These are phyloP conservation scores for Xanthia icteritia DNA, from an alignment of 2,888 invertebrate genomes.

Conservation along the genomic window DNA sequence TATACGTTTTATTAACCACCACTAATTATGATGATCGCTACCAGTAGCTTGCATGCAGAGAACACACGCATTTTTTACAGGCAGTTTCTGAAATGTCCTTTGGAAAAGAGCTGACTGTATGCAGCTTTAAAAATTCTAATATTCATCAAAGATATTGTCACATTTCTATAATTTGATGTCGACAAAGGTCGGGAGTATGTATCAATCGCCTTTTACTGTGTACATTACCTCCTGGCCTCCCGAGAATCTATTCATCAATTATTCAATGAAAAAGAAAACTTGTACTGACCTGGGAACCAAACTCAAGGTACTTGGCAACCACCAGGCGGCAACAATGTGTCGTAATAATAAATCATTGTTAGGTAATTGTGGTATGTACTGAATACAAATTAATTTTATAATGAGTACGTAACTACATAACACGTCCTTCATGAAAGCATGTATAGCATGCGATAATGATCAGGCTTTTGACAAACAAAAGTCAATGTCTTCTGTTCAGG, in stretches of 20 bases:
- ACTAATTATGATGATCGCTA: neutral
- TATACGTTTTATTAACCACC: too few relatives aligned
- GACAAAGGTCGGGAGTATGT: neutral
- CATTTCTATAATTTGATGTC: neutral
- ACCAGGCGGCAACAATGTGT: conserved; percentile 48
- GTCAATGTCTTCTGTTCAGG: too few relatives aligned
- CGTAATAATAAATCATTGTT: conserved; percentile 38
- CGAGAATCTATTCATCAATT: conserved; percentile 9
- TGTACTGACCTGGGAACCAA: conserved; percentile 28
- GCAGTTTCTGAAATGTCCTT: neutral
- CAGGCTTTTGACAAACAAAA: neutral
- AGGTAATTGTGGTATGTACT: conserved; percentile 22
- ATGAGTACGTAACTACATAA: conserved; percentile 13
- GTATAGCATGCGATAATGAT: conserved; percentile 10
- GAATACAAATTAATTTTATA: conserved; percentile 50
- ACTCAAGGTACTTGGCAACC: conserved; percentile 22
- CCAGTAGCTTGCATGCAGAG: neutral
- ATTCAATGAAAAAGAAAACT: conserved; percentile 2
- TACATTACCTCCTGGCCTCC: neutral
- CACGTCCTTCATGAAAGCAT: conserved; percentile 23
- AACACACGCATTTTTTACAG: neutral
- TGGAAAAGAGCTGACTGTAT: neutral
- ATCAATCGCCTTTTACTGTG: neutral
- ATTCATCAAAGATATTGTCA: neutral
- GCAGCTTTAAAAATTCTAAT: neutral